These are phyloP conservation scores for Nyctibius grandis DNA, from an alignment of 2,797 vertebrate genomes.

Conservation along the genomic window DNA sequence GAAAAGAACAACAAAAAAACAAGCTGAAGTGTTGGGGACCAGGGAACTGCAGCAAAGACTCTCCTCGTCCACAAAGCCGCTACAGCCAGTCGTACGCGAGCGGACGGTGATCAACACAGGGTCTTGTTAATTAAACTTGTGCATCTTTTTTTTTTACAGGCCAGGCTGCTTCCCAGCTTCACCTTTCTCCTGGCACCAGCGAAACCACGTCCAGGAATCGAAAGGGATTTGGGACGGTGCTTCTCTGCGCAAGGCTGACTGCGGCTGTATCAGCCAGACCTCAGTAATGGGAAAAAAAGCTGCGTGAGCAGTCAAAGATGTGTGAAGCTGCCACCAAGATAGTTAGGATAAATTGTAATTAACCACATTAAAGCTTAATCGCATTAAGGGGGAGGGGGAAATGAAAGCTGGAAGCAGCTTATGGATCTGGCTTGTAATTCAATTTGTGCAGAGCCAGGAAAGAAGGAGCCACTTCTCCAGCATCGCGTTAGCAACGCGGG, in stretches of 20 bases:
- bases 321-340: not conserved
- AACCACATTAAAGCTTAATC: not conserved
- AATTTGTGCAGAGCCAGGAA: not conserved
- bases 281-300: not conserved
- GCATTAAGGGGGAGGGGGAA: not conserved
- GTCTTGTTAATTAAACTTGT: not conserved
- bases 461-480: not conserved
- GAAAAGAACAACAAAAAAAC: not conserved
- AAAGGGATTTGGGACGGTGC: not conserved
- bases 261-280: not conserved
- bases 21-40: not conserved
- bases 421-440: not conserved
- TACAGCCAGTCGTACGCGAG: rapidly evolving
- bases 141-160: not conserved
- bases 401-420: not conserved
- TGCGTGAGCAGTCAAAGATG: not conserved
- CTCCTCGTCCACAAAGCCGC: not conserved
- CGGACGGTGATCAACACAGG: not conserved
- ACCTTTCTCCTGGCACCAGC: not conserved
- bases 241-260: rapidly evolving
- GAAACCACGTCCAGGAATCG: not conserved
- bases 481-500: not conserved
- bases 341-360: not conserved
- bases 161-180: not conserved
- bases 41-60: not conserved